Base-by-base conservation (phyloP, 1,140 invertebrate genomes). In the Papilio machaon region DNA sequence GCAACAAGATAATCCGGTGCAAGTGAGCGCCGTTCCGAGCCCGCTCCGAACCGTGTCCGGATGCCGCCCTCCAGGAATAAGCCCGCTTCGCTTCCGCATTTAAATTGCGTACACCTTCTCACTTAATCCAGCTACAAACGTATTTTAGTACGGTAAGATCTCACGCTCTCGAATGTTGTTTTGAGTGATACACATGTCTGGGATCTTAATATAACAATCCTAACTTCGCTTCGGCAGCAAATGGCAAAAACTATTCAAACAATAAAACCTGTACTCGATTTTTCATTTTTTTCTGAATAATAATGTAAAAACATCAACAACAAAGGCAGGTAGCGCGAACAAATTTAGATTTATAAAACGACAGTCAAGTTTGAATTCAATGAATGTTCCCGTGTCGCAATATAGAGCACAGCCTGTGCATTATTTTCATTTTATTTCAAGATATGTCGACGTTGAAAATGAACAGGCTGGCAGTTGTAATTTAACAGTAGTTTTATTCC, bases 21-120 rank as follows among this genome's bases (percentile, higher is more conserved):
- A 85, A 82, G 77, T 58, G 60, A 77, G 81, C 81, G 85, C 7
- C 54, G 54, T 17, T n/a, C 5, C 54, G 58, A 80, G 80, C 79
- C 82, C 78, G 79, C 80, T 49, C 80, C 67, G 79, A 73, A 80
- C 67, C 52, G 64, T 77, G 84, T 83, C 82, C 84, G 85, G 82
- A 86, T 82, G 82, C 80, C 81, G 70, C 83, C 81, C 79, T 80
- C 79, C 74, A 83, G 80, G 84, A 84, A 80, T 85, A 86, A 83
- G 73, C 83, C 86, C 83, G 83, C 82, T 80, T 83, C 83, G 83
- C 84, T 86, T 88, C 84, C 88, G 85, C 82, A 84, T 86, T 87
- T 88, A 88, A 88, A 88, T 89, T 87, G 85, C 83, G 70, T 84
- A 84, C 82, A 83, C 78, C 83, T 82, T 80, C 82, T 80, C 82